Conservation (phyloP, 2,113 vertebrate genomes). For the Gymnobelideus leadbeateri region DNA sequence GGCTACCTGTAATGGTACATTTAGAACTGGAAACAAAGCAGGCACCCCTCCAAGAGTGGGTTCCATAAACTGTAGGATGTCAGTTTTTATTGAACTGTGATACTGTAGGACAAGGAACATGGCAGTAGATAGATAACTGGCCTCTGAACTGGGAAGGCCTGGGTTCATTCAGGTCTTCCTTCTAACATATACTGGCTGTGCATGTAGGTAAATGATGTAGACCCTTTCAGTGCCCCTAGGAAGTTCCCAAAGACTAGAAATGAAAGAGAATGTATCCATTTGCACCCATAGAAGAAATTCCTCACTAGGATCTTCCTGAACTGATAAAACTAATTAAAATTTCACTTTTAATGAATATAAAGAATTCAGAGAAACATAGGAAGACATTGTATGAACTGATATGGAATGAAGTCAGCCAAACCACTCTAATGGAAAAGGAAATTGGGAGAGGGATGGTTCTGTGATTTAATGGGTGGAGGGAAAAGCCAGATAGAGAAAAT, state of each 20-base stretch:
- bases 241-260: background rate
- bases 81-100: background rate
- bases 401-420: background rate
- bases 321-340: background rate
- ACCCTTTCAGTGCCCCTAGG: background rate
- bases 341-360: background rate
- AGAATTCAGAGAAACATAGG: background rate
- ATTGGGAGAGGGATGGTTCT: background rate
- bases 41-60: background rate
- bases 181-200: background rate
- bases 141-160: background rate
- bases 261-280: background rate
- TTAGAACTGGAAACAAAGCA: background rate
- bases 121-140: background rate
- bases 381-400: background rate
- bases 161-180: background rate
- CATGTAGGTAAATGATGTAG: background rate
- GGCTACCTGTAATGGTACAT: background rate
- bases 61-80: background rate
- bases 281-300: background rate
- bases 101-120: background rate
- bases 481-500: background rate
- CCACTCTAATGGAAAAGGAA: background rate
- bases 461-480: background rate
- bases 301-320: background rate